Evolutionary conservation across 2,113 vertebrate species (phyloP).

Genomic region (Leptocoma aspasia): DNA sequence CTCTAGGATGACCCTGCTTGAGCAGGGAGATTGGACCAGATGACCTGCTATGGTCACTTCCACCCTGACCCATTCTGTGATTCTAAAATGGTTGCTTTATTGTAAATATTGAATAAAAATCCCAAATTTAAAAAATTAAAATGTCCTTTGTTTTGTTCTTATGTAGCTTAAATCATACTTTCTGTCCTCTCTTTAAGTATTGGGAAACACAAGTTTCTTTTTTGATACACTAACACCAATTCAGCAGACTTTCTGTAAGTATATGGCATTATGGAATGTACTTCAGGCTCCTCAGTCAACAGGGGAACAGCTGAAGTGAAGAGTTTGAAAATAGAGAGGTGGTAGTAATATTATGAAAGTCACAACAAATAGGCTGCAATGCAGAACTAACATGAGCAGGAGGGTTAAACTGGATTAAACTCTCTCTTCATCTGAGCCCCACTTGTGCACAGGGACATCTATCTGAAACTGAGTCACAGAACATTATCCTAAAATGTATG

Average conservation of each 20-base stretch:
- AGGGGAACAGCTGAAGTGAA: not conserved
- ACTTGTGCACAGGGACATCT: not conserved
- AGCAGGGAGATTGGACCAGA: not conserved
- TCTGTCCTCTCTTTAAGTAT: not conserved
- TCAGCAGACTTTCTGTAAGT: not conserved
- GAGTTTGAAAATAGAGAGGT: not conserved
- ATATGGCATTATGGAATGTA: not conserved
- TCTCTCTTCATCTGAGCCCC: not conserved
- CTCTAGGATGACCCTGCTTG: not conserved
- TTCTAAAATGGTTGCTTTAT: not conserved
- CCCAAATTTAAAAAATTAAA: not conserved
- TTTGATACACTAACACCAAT: not conserved
- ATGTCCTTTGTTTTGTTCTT: not conserved
- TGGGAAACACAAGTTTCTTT: not conserved
- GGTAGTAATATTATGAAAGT: not conserved
- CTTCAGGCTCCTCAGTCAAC: not conserved
- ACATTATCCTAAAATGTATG: not conserved
- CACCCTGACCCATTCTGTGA: not conserved
- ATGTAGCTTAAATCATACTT: not conserved
- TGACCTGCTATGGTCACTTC: fast-evolving
- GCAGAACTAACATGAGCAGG: not conserved
- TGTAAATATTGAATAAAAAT: not conserved
- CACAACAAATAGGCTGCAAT: not conserved
- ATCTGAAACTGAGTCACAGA: not conserved
- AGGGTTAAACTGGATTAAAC: not conserved